Evolutionary conservation across 1,140 invertebrate species (phyloP), one percentile per base, ranked within the genome.

Genomic region (Babylonia areolata): DNA sequence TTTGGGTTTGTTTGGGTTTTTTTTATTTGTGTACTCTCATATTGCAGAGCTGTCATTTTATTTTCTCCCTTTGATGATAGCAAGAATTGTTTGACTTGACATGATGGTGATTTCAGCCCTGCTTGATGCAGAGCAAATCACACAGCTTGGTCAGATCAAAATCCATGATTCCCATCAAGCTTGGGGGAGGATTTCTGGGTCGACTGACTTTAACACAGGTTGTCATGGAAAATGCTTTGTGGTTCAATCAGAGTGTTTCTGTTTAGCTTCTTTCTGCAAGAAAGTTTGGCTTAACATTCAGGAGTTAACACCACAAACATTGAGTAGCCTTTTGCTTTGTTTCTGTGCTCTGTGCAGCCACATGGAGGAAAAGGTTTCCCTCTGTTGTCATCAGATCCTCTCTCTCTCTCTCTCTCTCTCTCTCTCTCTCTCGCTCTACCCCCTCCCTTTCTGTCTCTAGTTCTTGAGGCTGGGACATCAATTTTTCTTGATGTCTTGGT

Each of bases 171-270:
- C 78, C 78, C n/a, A 17, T 80, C 31, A 80, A 80, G 33, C 40
- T 80, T 3, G 11, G 42, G 5, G 78, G 33, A 11, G 6, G 46
- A 28, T 80, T 40, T 80, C 78, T 31, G n/a, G 78, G 42, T 58
- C 78, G 78, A 31, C 78, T 80, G 78, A 80, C 78, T 33, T n/a
- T 80, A 31, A 80, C 40, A 11, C 37, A 79, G 77, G 77, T 79
- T 79, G 40, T 20, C 42, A 80, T 54, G 46, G 0, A 51, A n/a
- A 54, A 31, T 20, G n/a, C 42, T 58, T 80, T 6, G 31, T 80
- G 20, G 31, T 33, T 54, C 40, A n/a, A n/a, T n/a, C n/a, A 58
- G 40, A 31, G 40, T 80, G 78, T 28, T 80, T 80, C 78, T 80
- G 78, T 39, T 20, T 79, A 15, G 3, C 17, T 28, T 79, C 17